Base-by-base conservation (phyloP, 2,797 vertebrate species). In the Poeciliopsis paucimaculata region DNA sequence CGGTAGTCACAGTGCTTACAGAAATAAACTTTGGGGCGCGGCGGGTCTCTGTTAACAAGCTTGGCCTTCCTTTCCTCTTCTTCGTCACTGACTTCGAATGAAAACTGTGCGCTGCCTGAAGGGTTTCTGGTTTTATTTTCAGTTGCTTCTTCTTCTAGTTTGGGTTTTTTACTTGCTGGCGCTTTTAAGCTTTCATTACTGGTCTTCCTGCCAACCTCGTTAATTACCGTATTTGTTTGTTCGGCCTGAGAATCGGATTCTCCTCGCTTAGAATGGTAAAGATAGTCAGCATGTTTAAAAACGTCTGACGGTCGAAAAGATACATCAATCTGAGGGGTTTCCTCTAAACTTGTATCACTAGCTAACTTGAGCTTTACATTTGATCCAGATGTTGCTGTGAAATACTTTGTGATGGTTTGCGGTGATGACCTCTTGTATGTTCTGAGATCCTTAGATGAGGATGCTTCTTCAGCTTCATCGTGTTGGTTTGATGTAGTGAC, bases 1-100 rank as follows among this genome's bases (percentile, higher is more conserved):
- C 94, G 96, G 86, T 96, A 97, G 88, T 97, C 95, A 94, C 98
- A 98, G 92, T 97, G 97, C 92, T 98, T 98, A 80, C 98, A 98
- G 79, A 92, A 95, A 87, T 96, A 97, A 82, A 94, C 91, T 28
- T 92, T 92, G 43, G 95, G 90, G 31, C 92, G 94, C 8, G 82
- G 79, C 3, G 4, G 84, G 41, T 95, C 92, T 81, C 95, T 94
- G 0, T 82, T 60, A 94, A 89, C 83, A 93, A 93, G 55, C 94
- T 93, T 77, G 91, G 84, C 55, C 84, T 93, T 0, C 91, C 36
- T 95, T 93, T 91, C 96, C 2, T 90, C 92, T 62, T 97, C 96
- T 55, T 96, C 96, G 23, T 97, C 96, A 7, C 97, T 97, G 0
- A 97, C 94, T 81, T 98, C 97, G 3, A 97, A 95, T 0, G 95